Conservation (phyloP, 35 echinoderm and acorn worm genomes). For the Acanthaster planci region DNA sequence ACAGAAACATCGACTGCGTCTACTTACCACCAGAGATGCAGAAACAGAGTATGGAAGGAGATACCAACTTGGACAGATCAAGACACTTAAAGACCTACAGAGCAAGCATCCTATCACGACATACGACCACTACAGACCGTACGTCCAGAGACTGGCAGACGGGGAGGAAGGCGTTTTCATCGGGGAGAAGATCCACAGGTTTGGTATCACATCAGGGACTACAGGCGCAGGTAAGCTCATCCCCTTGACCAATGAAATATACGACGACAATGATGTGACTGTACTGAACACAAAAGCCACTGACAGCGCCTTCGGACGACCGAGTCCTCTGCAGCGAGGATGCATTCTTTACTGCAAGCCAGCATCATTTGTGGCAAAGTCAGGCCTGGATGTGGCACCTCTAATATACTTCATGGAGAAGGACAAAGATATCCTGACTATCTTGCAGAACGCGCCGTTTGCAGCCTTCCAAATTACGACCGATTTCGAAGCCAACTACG, state of each 20-base stretch:
- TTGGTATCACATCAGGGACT: slow-evolving; percentile 69
- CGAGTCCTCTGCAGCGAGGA: slow-evolving; percentile 31
- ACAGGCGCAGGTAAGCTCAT: slow-evolving; percentile 63
- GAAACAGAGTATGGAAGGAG: slow-evolving; percentile 61
- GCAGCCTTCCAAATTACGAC: slow-evolving; percentile 51
- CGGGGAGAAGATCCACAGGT: slow-evolving; percentile 21
- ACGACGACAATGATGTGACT: neutral
- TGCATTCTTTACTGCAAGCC: slow-evolving; percentile 42
- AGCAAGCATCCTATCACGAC: slow-evolving; percentile 60
- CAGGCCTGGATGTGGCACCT: slow-evolving; percentile 24
- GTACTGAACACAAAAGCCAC: neutral
- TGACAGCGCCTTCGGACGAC: neutral
- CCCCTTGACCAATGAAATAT: neutral
- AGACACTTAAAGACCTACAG: slow-evolving; percentile 44
- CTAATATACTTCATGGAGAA: slow-evolving; percentile 3
- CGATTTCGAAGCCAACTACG: slow-evolving; percentile 51
- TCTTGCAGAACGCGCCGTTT: slow-evolving; percentile 12
- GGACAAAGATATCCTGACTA: neutral
- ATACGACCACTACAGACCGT: slow-evolving; percentile 70
- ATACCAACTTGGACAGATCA: slow-evolving; percentile 36
- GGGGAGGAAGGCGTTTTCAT: slow-evolving; percentile 74
- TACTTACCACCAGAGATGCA: slow-evolving; percentile 20
- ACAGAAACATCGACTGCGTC: slow-evolving; percentile 53
- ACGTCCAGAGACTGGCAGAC: slow-evolving; percentile 49
- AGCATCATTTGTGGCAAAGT: neutral